These are phyloP conservation scores for Phortica okadai DNA, from an alignment of 2,888 invertebrate genomes.

Conservation along the genomic window DNA sequence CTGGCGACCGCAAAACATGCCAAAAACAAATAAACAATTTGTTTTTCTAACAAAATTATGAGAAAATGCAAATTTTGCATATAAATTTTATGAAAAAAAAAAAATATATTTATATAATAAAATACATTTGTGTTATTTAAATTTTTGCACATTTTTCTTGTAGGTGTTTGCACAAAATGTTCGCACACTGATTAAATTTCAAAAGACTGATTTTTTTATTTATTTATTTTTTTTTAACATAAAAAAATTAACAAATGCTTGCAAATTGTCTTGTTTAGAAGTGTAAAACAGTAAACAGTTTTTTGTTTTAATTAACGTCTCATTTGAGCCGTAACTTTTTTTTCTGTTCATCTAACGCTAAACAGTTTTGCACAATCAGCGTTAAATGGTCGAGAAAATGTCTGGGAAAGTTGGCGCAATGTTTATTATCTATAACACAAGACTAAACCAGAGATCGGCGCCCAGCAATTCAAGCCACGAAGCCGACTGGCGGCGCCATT, in stretches of 20 bases:
- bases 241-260: not conserved
- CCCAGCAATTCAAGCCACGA: too few relatives aligned
- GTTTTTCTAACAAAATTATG: slow-evolving; percentile 60
- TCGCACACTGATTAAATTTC: slow-evolving; percentile 69
- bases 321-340: slow-evolving; percentile 50
- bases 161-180: slow-evolving; percentile 20
- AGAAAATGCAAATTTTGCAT: slow-evolving; percentile 61
- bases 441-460: too few relatives aligned
- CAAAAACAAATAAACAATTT: slow-evolving; percentile 49
- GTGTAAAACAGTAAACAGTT: not conserved
- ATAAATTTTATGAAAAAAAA: slow-evolving; percentile 59
- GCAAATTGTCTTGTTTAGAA: not conserved
- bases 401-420: not conserved
- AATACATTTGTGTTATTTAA: not conserved
- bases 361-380: not conserved
- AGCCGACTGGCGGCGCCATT: not conserved
- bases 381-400: not conserved
- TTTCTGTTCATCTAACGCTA: not conserved
- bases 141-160: not conserved
- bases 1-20: slow-evolving; percentile 36
- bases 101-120: not conserved
- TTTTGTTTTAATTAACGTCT: slow-evolving; percentile 56
- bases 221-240: not conserved
- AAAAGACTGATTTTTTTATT: slow-evolving; percentile 38
- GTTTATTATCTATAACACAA: slow-evolving; percentile 1